A percentile compares a stretch with the other conserved stretches of the same genome.
These are phyloP conservation scores for Mungos mungo DNA, from an alignment of 2,113 vertebrate species.

Conservation along the genomic window DNA sequence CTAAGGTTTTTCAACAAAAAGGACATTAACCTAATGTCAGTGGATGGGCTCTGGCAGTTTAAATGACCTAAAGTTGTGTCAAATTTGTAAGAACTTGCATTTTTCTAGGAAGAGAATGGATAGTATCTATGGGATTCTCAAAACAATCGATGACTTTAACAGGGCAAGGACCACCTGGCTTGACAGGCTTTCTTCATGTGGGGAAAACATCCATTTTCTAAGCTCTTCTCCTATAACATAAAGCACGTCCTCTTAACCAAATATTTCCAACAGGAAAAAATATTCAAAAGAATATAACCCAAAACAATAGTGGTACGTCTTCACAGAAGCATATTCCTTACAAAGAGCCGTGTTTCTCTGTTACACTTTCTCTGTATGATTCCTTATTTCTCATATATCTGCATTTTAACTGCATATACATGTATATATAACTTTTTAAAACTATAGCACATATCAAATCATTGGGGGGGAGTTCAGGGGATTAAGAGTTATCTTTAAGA, in stretches of 20 bases:
- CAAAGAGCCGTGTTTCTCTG: neutral
- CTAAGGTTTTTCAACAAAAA: neutral
- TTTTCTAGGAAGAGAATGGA: neutral
- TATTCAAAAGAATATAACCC: neutral
- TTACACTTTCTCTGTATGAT: neutral
- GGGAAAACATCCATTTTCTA: neutral
- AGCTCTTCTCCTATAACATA: neutral
- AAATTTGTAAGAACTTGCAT: neutral
- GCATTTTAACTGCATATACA: neutral
- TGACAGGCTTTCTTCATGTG: neutral
- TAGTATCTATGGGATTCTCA: neutral
- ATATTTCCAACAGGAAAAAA: neutral
- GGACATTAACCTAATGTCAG: neutral
- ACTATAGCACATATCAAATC: neutral
- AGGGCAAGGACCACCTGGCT: neutral
- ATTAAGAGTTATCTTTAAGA: neutral
- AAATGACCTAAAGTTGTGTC: neutral
- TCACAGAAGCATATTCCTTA: neutral
- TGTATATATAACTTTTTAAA: neutral
- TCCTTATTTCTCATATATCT: neutral
- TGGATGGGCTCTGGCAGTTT: neutral
- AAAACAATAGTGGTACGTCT: neutral
- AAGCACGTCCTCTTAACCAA: neutral
- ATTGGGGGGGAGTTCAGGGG: neutral
- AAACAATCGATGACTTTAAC: neutral